Percentiles rank a stretch among this genome's conserved stretches.
phyloP scores from a whole-genome alignment of 2,797 vertebrate species.

The Poecilia wingei region DNA sequence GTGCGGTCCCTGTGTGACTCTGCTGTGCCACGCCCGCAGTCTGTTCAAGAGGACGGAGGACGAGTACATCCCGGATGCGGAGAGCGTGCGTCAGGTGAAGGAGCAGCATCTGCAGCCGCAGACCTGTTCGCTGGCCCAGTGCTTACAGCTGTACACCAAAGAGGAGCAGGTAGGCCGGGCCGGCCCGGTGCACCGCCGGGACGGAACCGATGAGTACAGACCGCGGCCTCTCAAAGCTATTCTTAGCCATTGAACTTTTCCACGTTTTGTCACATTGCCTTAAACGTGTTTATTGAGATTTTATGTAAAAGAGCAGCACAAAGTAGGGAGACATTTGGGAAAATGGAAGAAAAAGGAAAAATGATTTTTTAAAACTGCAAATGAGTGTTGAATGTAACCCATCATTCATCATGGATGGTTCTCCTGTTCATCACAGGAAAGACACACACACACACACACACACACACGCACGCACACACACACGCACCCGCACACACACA shows the following conservation, averaged over 20 bases:
- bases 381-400: neutral
- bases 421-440: neutral
- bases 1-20: constrained; percentile 42
- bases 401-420: neutral
- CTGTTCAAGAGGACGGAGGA: constrained; percentile 95
- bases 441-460: no score
- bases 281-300: neutral
- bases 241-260: neutral
- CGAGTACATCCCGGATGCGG: constrained; percentile 95
- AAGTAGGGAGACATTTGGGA: neutral
- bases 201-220: neutral
- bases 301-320: neutral
- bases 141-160: constrained; percentile 99
- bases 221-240: neutral
- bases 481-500: no score
- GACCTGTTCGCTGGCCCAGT: constrained; percentile 94
- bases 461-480: no score
- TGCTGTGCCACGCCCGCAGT: constrained; percentile 70
- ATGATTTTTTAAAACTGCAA: neutral
- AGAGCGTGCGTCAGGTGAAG: constrained; percentile 92
- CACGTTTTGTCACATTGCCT: neutral
- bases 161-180: constrained; percentile 90
- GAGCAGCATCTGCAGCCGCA: constrained; percentile 96
- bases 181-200: neutral
- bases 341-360: neutral